Conservation (phyloP, 64 coral and sea anemone genomes). For the Actinia equina region DNA sequence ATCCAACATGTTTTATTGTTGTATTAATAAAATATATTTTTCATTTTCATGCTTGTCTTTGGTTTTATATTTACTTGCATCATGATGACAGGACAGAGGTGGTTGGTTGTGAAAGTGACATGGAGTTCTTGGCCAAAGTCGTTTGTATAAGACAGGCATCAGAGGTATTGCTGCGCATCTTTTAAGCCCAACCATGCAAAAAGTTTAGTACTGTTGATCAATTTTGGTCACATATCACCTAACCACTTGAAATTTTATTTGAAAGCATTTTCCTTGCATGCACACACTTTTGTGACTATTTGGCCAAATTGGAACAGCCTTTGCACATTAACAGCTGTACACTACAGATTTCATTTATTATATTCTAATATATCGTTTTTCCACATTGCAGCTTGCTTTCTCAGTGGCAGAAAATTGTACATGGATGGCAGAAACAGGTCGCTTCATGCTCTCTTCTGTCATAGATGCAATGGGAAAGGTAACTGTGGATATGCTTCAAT, state of each 20-base stretch:
- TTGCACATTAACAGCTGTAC: too few relatives aligned
- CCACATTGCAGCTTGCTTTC: constrained; percentile 36
- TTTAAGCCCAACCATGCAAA: too few relatives aligned
- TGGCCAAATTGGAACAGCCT: too few relatives aligned
- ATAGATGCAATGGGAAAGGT: constrained; percentile 86
- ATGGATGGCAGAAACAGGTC: constrained; percentile 69
- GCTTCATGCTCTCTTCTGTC: constrained; percentile 65
- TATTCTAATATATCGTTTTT: neutral
- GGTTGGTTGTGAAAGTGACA: constrained; percentile 69
- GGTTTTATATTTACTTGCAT: neutral
- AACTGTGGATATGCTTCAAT: neutral
- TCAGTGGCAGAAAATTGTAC: constrained; percentile 39
- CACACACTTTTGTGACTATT: neutral
- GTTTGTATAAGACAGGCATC: constrained; percentile 68
- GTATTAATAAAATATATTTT: neutral
- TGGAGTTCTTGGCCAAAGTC: constrained; percentile 75
- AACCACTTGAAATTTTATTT: too few relatives aligned
- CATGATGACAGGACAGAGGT: constrained; percentile 25
- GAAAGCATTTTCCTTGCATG: too few relatives aligned
- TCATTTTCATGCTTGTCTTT: neutral
- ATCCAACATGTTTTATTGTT: neutral
- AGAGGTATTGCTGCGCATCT: constrained; percentile 17
- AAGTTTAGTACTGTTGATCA: too few relatives aligned
- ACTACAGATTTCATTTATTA: too few relatives aligned
- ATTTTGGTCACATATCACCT: too few relatives aligned